Evolutionary conservation across 2,113 vertebrate species (phyloP), one percentile per base, ranked within the genome.

Genomic region (Sakesphorus luctuosus): DNA sequence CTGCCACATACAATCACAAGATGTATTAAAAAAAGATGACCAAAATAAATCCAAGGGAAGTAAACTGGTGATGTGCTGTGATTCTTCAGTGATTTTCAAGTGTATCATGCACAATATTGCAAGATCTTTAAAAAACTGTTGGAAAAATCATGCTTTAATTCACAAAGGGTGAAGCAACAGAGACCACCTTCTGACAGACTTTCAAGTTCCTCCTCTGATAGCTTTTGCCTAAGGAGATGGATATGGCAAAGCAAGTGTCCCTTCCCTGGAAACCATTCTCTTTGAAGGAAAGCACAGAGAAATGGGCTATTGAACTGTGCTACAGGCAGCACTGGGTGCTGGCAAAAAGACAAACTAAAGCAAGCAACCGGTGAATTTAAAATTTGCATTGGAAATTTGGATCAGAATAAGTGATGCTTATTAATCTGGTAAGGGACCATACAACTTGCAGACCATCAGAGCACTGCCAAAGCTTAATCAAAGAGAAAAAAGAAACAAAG

Each of bases 301-400:
- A 74, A 66, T 18, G 63, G 43, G 24, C 38, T 96, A 58, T 83
- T 87, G 95, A 97, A 78, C 65, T 94, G 66, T 73, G 59, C 49
- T 47, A 25, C 4, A 21, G 65, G 49, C 53, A 53, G 24, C 7
- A 9, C 28, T 68, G 73, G 26, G 11, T 46, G 31, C 46, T 79
- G 87, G 52, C 33, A 89, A 80, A 61, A 80, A 85, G 68, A 90
- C 53, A 79, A 53, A 88, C 52, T 40, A 33, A 90, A 82, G 52
- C 38, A 47, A 21, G n/a, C 46, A 49, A 69, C 50, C 44, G 68
- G 50, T 36, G 36, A 82, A 90, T 83, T 63, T 28, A 94, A 90
- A 92, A 83, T 71, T 55, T 28, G 76, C 92, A 90, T 93, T 81
- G 90, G 91, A 81, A 96, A 87, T 87, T 36, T 4, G 7, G 25